Evolutionary conservation across 2,888 invertebrate species (phyloP).

Genomic region (Drosophila falleni): DNA sequence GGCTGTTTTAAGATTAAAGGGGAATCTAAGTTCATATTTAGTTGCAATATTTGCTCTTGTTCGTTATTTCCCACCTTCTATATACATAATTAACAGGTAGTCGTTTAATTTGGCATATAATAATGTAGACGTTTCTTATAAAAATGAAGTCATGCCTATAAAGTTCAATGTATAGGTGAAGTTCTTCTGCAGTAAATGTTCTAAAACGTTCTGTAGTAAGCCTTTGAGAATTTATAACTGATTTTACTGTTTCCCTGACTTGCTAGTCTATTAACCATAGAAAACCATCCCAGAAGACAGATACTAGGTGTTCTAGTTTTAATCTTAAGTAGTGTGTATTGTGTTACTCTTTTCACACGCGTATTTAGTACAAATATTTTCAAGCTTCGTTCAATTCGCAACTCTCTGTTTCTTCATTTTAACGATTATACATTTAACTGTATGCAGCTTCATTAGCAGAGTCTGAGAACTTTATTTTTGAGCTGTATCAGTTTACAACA

Average conservation of each 20-base stretch:
- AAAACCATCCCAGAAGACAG: constrained; percentile 13
- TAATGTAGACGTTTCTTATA: background rate
- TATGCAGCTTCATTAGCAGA: constrained; percentile 28
- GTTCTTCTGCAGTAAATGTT: background rate
- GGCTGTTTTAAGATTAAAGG: no score
- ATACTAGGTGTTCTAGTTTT: constrained; percentile 31
- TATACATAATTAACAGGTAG: constrained; percentile 4
- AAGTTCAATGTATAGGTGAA: background rate
- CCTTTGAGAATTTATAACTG: background rate
- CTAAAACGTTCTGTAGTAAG: background rate
- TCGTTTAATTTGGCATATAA: constrained; percentile 8
- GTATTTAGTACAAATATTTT: constrained; percentile 31
- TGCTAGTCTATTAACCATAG: constrained; percentile 12
- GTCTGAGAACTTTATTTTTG: constrained; percentile 44
- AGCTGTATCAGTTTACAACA: constrained; percentile 40
- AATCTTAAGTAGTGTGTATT: constrained; percentile 17
- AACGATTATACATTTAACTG: background rate
- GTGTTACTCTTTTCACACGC: constrained; percentile 49
- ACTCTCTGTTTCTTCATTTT: constrained; percentile 10
- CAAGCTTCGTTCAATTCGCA: constrained; percentile 22
- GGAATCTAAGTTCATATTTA: background rate
- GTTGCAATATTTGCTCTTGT: background rate
- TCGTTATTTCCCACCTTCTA: background rate
- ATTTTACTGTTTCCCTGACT: constrained; percentile 1
- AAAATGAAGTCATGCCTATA: constrained; percentile 4